Percentiles rank a stretch among this genome's conserved stretches.
These are phyloP conservation scores for Drosophila erecta DNA, from an alignment of 1,140 invertebrate genomes.

Conservation along the genomic window DNA sequence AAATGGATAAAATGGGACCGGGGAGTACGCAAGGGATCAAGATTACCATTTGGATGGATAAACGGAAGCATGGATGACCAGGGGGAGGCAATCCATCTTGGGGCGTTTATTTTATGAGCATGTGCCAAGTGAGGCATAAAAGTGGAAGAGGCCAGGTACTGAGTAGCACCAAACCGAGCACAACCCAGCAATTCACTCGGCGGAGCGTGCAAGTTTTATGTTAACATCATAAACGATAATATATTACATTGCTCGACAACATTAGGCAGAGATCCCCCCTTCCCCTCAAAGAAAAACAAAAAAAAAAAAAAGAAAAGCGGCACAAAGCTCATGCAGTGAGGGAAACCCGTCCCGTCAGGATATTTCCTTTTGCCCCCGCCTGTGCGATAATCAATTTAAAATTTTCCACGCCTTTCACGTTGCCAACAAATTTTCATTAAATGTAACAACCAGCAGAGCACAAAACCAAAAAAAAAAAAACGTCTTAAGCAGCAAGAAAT, in stretches of 20 bases:
- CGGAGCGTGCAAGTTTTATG: conserved; percentile 73
- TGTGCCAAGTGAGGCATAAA: conserved; percentile 69
- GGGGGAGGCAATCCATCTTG: conserved; percentile 58
- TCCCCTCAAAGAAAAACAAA: neutral
- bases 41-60: conserved; percentile 41
- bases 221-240: conserved; percentile 76
- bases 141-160: conserved; percentile 43
- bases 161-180: conserved; percentile 6
- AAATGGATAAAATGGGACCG: conserved; percentile 28
- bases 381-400: conserved; percentile 73
- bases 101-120: conserved; percentile 71
- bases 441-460: conserved; percentile 54
- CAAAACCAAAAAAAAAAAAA: conserved; percentile 18
- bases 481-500: conserved; percentile 45
- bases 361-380: conserved; percentile 20
- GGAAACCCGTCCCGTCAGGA: conserved; percentile 31
- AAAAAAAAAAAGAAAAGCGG: too few species aligned
- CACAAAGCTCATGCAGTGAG: conserved; percentile 42
- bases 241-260: conserved; percentile 66
- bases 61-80: conserved; percentile 13
- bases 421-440: conserved; percentile 77
- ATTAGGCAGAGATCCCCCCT: conserved; percentile 37
- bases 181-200: conserved; percentile 20
- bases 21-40: conserved; percentile 18
- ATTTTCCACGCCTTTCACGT: conserved; percentile 72